Evolutionary conservation across 2,113 vertebrate genomes (phyloP).

Genomic region (Austrofundulus limnaeus): DNA sequence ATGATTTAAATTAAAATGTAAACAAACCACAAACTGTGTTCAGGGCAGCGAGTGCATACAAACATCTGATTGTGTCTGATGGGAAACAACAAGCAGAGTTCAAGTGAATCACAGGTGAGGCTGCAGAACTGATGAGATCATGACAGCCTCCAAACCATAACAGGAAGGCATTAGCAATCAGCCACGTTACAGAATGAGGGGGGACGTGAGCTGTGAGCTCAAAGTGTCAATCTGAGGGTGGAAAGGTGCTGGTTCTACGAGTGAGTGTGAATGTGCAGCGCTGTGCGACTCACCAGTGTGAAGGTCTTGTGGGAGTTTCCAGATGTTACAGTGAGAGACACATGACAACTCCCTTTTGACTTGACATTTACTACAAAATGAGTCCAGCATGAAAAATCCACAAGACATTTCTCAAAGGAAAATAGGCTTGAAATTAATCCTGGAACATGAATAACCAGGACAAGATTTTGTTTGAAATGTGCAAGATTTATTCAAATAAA

Average conservation of each 20-base stretch:
- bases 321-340: slow-evolving; percentile 58
- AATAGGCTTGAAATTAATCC: not conserved
- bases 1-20: slow-evolving; percentile 31
- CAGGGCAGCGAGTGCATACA: not conserved
- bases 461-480: slow-evolving; percentile 9
- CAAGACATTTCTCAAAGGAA: slow-evolving; percentile 7
- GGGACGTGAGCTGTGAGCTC: slow-evolving; percentile 36
- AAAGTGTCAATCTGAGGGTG: slow-evolving; percentile 41
- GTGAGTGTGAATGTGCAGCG: slow-evolving; percentile 38
- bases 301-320: slow-evolving; percentile 65
- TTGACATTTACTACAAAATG: slow-evolving; percentile 36
- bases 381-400: slow-evolving; percentile 20
- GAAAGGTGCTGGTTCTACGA: slow-evolving; percentile 43
- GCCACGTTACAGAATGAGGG: slow-evolving; percentile 22
- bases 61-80: not conserved
- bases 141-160: slow-evolving; percentile 18
- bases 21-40: slow-evolving; percentile 1
- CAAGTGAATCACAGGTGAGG: slow-evolving; percentile 16
- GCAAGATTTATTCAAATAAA: slow-evolving; percentile 7
- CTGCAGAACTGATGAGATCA: slow-evolving; percentile 1
- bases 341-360: not conserved
- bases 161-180: slow-evolving; percentile 40
- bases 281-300: slow-evolving; percentile 49
- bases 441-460: not conserved
- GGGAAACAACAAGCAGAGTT: slow-evolving; percentile 23